These are phyloP conservation scores for Furnarius figulus DNA, from an alignment of 2,113 vertebrate species.

Conservation along the genomic window DNA sequence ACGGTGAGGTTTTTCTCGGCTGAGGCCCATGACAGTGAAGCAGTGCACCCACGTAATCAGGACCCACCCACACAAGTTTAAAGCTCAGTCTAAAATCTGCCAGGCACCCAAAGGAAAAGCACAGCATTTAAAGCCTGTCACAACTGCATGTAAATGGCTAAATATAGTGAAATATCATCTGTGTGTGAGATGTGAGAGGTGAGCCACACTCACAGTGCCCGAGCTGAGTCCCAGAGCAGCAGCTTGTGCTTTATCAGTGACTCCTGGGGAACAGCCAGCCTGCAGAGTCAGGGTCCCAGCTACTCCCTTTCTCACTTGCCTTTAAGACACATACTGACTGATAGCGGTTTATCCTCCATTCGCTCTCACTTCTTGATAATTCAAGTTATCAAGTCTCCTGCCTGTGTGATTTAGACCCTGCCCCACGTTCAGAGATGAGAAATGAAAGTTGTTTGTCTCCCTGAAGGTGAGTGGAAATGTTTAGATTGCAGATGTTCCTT, in stretches of 20 bases:
- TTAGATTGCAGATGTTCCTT: constrained; percentile 4
- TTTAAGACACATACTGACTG: background rate
- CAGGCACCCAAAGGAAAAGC: background rate
- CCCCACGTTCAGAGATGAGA: background rate
- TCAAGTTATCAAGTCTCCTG: background rate
- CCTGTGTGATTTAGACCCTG: background rate
- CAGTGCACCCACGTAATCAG: background rate
- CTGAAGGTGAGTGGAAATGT: background rate
- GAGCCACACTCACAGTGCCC: accelerated
- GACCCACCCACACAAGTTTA: background rate
- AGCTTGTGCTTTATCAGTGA: background rate
- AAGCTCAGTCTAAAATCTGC: background rate
- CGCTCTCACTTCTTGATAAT: background rate
- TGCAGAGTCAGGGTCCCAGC: background rate
- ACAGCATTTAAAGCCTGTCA: background rate
- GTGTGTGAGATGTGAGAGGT: background rate
- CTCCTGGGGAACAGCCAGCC: background rate
- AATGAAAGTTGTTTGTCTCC: background rate
- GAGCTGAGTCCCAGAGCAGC: background rate
- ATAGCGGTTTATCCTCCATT: background rate
- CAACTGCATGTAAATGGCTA: background rate
- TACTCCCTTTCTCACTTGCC: background rate
- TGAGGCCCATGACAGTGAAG: background rate
- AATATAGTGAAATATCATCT: background rate
- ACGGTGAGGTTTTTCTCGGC: background rate